phyloP scores from a whole-genome alignment of 37 sponge, comb jelly and placozoan genomes.

The Beroe forskalii region DNA sequence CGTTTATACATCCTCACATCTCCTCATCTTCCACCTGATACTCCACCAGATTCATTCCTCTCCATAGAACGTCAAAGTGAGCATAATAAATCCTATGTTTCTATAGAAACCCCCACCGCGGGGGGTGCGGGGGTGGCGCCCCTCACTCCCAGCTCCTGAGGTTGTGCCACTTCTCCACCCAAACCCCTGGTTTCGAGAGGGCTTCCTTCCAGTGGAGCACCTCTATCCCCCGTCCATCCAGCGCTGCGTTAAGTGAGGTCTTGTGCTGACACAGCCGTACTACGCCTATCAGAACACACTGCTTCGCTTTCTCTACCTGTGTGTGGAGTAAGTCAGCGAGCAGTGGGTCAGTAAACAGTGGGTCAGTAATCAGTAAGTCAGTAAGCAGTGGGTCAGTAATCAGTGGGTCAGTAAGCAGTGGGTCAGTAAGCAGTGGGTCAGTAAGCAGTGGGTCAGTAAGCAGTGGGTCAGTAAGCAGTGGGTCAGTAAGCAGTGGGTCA shows the following conservation, averaged over 20 bases:
- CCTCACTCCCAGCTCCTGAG: slow-evolving; percentile 32
- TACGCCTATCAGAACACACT: slow-evolving; percentile 18
- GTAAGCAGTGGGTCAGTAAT: too few species aligned
- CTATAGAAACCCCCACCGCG: not conserved
- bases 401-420: too few species aligned
- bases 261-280: slow-evolving; percentile 64
- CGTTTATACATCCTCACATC: too few species aligned
- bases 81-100: too few species aligned
- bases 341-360: too few species aligned
- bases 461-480: too few species aligned
- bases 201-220: slow-evolving; percentile 60
- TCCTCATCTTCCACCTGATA: too few species aligned
- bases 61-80: not conserved
- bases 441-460: too few species aligned
- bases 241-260: not conserved
- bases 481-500: too few species aligned
- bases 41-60: not conserved
- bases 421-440: too few species aligned
- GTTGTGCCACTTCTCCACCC: slow-evolving; percentile 62
- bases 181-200: slow-evolving; percentile 30
- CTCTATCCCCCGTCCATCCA: slow-evolving; percentile 53
- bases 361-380: too few species aligned
- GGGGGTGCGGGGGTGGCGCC: not conserved
- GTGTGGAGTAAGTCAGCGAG: too few species aligned
- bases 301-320: slow-evolving; percentile 33